phyloP scores from a whole-genome alignment of 1,140 invertebrate species.

The Drosophila albomicans region DNA sequence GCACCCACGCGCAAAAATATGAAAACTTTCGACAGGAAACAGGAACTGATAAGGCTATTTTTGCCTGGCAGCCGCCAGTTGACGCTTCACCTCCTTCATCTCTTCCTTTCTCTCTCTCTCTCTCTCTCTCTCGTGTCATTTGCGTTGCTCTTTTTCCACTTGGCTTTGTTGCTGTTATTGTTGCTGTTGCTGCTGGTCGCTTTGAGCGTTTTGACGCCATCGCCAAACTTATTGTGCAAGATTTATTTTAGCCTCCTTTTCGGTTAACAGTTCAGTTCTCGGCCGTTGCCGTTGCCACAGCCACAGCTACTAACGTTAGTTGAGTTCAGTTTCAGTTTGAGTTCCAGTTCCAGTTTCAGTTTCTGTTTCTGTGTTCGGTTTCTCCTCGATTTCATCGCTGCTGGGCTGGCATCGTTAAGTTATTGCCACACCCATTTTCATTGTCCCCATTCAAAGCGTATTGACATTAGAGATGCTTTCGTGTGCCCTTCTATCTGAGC shows the following conservation, averaged over 20 bases:
- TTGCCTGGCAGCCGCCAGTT: slow-evolving; percentile 68
- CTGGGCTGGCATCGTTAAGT: slow-evolving; percentile 68
- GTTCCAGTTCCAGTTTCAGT: too few species aligned
- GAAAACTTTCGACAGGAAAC: slow-evolving; percentile 84
- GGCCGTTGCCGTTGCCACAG: not conserved
- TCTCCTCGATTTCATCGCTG: too few species aligned
- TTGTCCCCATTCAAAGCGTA: slow-evolving; percentile 4
- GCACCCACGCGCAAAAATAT: slow-evolving; percentile 76
- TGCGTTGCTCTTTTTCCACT: slow-evolving; percentile 56
- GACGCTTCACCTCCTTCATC: slow-evolving; percentile 14
- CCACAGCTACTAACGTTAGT: not conserved
- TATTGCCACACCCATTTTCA: slow-evolving; percentile 57
- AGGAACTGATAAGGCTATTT: slow-evolving; percentile 84
- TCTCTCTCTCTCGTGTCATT: slow-evolving; percentile 63
- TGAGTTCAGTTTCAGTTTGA: too few species aligned
- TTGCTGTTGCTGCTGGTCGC: slow-evolving; percentile 36
- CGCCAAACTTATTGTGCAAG: slow-evolving; percentile 72
- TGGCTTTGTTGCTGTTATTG: slow-evolving; percentile 25
- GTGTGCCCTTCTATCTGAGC: not conserved
- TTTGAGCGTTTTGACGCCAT: slow-evolving; percentile 67
- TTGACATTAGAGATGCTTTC: slow-evolving; percentile 2
- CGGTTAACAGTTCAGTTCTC: slow-evolving; percentile 3
- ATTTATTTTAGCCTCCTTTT: slow-evolving; percentile 60
- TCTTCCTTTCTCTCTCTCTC: not conserved
- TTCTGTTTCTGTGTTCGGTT: too few species aligned